phyloP scores from a whole-genome alignment of 2,888 invertebrate species.

The Spisula solida region DNA sequence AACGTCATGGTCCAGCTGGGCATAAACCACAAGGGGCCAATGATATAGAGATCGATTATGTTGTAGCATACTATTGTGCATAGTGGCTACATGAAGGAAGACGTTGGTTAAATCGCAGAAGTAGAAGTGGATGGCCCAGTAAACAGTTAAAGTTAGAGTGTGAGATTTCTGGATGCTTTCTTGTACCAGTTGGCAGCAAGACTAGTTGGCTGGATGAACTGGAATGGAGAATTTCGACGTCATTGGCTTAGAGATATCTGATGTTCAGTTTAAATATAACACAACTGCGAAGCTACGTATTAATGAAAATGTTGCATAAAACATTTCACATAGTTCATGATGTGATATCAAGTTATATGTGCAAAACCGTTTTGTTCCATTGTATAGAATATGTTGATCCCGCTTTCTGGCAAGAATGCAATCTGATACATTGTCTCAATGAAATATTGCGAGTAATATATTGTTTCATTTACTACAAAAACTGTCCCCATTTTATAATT shows the following conservation, averaged over 20 bases:
- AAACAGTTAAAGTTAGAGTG: neutral
- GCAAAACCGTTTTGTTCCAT: neutral
- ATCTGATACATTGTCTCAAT: neutral
- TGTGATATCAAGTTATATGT: slow-evolving; percentile 19
- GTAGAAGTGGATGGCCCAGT: slow-evolving; percentile 1
- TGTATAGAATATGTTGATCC: neutral
- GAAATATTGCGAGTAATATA: neutral
- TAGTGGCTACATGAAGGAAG: neutral
- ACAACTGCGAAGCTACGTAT: neutral
- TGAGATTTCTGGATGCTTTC: neutral
- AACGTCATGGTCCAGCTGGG: slow-evolving; percentile 14
- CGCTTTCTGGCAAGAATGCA: neutral
- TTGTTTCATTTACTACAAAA: neutral
- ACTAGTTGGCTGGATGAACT: neutral
- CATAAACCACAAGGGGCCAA: neutral
- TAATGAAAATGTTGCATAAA: slow-evolving; percentile 16
- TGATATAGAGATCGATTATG: neutral
- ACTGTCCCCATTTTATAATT: slow-evolving; percentile 24
- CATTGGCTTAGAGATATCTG: neutral
- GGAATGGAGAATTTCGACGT: slow-evolving; percentile 35
- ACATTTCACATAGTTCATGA: neutral
- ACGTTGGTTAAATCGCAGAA: slow-evolving; percentile 7
- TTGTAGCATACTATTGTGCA: neutral
- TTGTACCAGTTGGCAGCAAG: slow-evolving; percentile 26
- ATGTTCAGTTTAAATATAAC: slow-evolving; percentile 25